phyloP scores from a whole-genome alignment of 2,888 invertebrate genomes.

The Coremacera marginata region DNA sequence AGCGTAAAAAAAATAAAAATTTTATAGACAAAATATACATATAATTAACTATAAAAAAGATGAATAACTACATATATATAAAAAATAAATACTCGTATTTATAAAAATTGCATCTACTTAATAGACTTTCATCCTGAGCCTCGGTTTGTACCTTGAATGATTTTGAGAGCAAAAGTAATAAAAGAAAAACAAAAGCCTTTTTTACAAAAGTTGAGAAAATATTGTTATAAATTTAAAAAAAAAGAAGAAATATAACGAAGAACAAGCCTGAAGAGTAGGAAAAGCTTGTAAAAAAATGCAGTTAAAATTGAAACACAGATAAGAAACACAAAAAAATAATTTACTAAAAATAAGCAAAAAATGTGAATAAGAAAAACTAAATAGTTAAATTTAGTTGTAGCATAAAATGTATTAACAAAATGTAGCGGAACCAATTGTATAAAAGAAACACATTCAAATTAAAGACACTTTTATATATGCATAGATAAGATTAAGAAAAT shows the following conservation, averaged over 20 bases:
- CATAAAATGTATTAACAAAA: not conserved
- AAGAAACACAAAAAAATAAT: not conserved
- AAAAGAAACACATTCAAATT: not conserved
- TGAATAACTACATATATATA: conserved; percentile 45
- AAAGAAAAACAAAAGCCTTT: conserved; percentile 36
- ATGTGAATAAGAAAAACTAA: not conserved
- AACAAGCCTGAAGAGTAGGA: not conserved
- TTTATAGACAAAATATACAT: conserved; percentile 43
- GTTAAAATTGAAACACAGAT: too few relatives aligned
- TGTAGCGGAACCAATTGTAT: conserved; percentile 12
- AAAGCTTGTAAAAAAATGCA: not conserved
- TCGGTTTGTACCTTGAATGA: conserved; percentile 64
- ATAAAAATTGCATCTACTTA: conserved; percentile 43
- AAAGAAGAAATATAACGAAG: not conserved
- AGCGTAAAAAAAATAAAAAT: conserved; percentile 4
- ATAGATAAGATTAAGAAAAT: not conserved
- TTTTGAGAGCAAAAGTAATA: conserved; percentile 4
- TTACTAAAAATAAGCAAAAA: not conserved
- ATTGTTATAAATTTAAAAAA: not conserved
- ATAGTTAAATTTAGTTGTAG: not conserved
- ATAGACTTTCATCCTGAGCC: conserved; percentile 62
- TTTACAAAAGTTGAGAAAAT: conserved; percentile 40
- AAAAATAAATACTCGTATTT: conserved; percentile 45
- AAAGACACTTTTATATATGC: not conserved
- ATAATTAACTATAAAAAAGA: conserved; percentile 39